These are phyloP conservation scores for Drosophila stalkeri DNA, from an alignment of 2,888 invertebrate genomes.

Conservation along the genomic window DNA sequence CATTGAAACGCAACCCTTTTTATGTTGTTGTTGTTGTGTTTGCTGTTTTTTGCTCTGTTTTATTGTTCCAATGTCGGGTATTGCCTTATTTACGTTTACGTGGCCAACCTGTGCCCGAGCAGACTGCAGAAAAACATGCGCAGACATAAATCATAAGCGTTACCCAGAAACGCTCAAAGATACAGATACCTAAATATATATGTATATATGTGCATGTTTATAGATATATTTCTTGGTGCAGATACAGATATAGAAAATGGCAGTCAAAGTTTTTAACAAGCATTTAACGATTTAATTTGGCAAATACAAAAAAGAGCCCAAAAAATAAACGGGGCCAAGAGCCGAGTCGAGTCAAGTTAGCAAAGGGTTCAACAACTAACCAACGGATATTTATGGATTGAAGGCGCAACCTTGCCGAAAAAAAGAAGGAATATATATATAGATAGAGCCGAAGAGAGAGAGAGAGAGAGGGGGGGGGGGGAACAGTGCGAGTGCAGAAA, in stretches of 20 bases:
- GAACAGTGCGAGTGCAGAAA: conserved; percentile 42
- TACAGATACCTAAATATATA: conserved; percentile 44
- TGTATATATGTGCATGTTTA: neutral
- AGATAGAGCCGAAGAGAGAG: neutral
- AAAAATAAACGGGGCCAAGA: conserved; percentile 19
- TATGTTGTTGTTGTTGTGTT: neutral
- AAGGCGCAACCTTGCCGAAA: conserved; percentile 81
- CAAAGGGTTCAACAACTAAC: conserved; percentile 62
- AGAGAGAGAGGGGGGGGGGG: neutral
- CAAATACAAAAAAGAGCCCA: conserved; percentile 58
- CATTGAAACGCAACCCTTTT: conserved; percentile 65
- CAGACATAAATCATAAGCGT: conserved; percentile 76
- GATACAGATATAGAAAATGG: conserved; percentile 55
- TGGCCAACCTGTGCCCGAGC: conserved; percentile 56
- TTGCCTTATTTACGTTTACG: conserved; percentile 68
- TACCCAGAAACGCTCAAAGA: conserved; percentile 68
- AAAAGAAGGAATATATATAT: conserved; percentile 19
- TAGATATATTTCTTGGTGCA: conserved; percentile 12
- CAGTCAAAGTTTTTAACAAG: conserved; percentile 82
- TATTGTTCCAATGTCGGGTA: conserved; percentile 43
- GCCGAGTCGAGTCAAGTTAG: conserved; percentile 33
- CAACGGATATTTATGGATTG: conserved; percentile 76
- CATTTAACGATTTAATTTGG: conserved; percentile 81
- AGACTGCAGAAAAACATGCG: conserved; percentile 69
- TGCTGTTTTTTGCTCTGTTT: conserved; percentile 17